phyloP scores from a whole-genome alignment of 2,797 vertebrate species.

The Neoniphon sammara region DNA sequence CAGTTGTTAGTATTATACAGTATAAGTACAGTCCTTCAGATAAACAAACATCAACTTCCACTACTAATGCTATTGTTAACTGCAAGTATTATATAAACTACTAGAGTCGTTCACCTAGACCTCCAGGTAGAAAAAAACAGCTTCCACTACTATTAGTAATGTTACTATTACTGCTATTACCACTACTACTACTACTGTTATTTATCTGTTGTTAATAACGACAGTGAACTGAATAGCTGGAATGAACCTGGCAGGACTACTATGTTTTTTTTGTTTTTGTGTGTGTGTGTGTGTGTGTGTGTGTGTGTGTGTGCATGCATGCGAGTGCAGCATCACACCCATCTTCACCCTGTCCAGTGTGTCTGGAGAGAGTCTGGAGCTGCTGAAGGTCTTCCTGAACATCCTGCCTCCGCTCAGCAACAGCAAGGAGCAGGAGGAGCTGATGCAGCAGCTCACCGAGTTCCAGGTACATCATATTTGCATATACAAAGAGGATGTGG shows the following conservation, averaged over 20 bases:
- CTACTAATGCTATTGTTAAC: no score
- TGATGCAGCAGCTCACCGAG: conserved; percentile 98
- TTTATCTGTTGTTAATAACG: no score
- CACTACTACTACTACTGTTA: neutral
- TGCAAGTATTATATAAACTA: no score
- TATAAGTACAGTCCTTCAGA: no score
- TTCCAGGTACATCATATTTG: conserved; percentile 87
- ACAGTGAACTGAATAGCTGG: no score
- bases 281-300: conserved; percentile 6
- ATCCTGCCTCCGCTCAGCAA: conserved; percentile 98
- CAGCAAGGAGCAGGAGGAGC: conserved; percentile 97
- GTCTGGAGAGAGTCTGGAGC: conserved; percentile 93
- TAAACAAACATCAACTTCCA: no score
- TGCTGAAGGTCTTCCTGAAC: conserved; percentile 97
- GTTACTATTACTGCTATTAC: no score
- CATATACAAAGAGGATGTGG: neutral
- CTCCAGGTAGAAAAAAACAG: conserved; percentile 44
- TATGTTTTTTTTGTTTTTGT: conserved; percentile 21
- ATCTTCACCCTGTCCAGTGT: conserved; percentile 98
- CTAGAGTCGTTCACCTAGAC: no score
- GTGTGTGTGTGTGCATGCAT: conserved; percentile 16
- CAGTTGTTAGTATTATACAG: no score
- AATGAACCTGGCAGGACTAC: neutral
- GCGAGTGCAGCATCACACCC: conserved; percentile 88
- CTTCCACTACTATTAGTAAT: neutral